Evolutionary conservation across 2,797 vertebrate species (phyloP).

Genomic region (Danio choprae): DNA sequence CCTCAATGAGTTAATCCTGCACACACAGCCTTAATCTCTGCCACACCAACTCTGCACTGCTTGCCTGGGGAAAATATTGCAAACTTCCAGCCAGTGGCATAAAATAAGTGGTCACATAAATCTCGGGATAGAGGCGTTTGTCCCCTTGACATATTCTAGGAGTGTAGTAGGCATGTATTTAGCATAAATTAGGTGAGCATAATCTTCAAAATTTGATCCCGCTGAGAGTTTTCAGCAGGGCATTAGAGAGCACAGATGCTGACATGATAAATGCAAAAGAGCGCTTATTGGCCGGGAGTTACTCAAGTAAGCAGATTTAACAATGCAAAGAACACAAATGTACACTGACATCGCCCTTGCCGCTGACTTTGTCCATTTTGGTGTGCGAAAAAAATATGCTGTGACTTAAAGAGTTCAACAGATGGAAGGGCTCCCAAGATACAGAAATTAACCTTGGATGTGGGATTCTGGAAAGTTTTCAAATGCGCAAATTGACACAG

Average conservation of each 20-base stretch:
- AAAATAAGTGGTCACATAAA: constrained; percentile 24
- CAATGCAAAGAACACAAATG: constrained; percentile 34
- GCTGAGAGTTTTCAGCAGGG: constrained; percentile 7
- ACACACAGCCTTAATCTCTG: constrained; percentile 49
- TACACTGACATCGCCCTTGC: constrained; percentile 48
- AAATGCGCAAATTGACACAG: not conserved
- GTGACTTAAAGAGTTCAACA: constrained; percentile 52
- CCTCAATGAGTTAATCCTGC: constrained; percentile 52
- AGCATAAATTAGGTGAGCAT: constrained; percentile 32
- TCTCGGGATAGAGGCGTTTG: constrained; percentile 26
- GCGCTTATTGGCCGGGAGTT: constrained; percentile 4
- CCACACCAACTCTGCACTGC: not conserved
- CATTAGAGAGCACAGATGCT: constrained; percentile 33
- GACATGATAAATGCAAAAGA: constrained; percentile 43
- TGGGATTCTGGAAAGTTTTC: constrained; percentile 22
- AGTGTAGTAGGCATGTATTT: constrained; percentile 25
- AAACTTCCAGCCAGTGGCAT: not conserved
- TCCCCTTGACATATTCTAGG: not conserved
- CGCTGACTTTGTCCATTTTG: constrained; percentile 49
- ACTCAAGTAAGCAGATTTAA: constrained; percentile 35
- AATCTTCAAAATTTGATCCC: constrained; percentile 12
- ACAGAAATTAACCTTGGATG: constrained; percentile 41
- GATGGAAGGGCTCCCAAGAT: constrained; percentile 50
- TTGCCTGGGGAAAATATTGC: constrained; percentile 7
- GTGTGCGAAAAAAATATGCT: constrained; percentile 47